Conservation (phyloP, 2,113 vertebrate genomes). For the Todiramphus saurophagus region DNA sequence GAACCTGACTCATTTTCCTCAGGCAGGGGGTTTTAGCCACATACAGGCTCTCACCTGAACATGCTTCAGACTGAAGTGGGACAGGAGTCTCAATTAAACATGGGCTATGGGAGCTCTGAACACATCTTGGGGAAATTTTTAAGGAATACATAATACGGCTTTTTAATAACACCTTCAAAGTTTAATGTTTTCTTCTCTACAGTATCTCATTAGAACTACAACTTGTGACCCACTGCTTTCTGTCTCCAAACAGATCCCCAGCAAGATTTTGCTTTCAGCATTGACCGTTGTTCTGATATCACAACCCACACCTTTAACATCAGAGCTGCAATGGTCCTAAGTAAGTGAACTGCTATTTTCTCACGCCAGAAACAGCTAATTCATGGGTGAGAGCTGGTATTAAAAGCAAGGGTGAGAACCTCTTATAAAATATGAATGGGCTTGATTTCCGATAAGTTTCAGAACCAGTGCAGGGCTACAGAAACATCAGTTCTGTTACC, state of each 20-base stretch:
- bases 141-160: neutral
- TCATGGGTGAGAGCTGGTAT: neutral
- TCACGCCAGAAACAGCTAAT: accelerated
- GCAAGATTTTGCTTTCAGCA: constrained; percentile 75
- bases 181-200: neutral
- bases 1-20: neutral
- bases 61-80: neutral
- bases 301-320: constrained; percentile 33
- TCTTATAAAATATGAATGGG: neutral
- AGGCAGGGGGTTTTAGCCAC: neutral
- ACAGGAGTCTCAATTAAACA: neutral
- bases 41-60: neutral
- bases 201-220: neutral
- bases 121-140: neutral
- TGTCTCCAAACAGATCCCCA: constrained; percentile 66
- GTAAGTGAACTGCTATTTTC: constrained; percentile 67
- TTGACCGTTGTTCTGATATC: constrained; percentile 63
- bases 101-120: neutral
- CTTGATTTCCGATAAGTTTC: neutral
- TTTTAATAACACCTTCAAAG: neutral
- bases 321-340: constrained; percentile 55
- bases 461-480: neutral
- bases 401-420: neutral
- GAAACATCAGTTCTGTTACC: neutral
- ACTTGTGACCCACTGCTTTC: neutral